phyloP scores from a whole-genome alignment of 1,140 invertebrate genomes.

The Drosophila kikkawai region DNA sequence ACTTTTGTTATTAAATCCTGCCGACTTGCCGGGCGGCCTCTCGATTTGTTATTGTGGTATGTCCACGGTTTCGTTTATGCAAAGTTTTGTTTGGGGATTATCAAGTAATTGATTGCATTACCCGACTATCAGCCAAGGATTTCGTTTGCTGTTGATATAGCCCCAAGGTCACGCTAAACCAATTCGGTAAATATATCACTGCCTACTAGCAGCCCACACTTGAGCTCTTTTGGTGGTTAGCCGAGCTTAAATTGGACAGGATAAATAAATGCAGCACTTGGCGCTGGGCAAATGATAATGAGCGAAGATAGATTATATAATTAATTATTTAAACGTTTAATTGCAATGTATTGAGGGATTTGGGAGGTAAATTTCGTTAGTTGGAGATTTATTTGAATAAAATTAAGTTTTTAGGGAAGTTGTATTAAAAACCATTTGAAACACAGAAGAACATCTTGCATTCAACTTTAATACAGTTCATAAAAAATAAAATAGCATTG shows the following conservation, averaged over 20 bases:
- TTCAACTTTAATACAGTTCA: not conserved
- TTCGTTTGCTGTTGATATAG: constrained; percentile 7
- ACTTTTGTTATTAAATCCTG: constrained; percentile 69
- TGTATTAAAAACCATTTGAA: too few relatives aligned
- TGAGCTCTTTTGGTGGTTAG: constrained; percentile 1
- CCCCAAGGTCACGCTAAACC: constrained; percentile 7
- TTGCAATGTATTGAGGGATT: not conserved
- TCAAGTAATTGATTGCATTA: constrained; percentile 50
- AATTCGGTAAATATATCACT: constrained; percentile 26
- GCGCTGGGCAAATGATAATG: not conserved
- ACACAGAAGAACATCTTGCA: not conserved
- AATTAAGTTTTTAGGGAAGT: too few relatives aligned
- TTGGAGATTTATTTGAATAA: not conserved
- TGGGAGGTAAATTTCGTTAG: not conserved
- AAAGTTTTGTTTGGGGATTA: constrained; percentile 35
- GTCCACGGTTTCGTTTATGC: constrained; percentile 31
- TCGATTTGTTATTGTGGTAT: constrained; percentile 9
- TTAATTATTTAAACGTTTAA: constrained; percentile 10
- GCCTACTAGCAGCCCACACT: not conserved
- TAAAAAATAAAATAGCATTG: not conserved
- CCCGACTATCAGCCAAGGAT: constrained; percentile 20
- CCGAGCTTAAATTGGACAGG: not conserved
- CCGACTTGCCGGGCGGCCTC: constrained; percentile 54
- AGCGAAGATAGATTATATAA: constrained; percentile 4
- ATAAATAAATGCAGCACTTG: constrained; percentile 2